phyloP scores from a whole-genome alignment of 2,888 invertebrate genomes.

The Lissonota sp. region DNA sequence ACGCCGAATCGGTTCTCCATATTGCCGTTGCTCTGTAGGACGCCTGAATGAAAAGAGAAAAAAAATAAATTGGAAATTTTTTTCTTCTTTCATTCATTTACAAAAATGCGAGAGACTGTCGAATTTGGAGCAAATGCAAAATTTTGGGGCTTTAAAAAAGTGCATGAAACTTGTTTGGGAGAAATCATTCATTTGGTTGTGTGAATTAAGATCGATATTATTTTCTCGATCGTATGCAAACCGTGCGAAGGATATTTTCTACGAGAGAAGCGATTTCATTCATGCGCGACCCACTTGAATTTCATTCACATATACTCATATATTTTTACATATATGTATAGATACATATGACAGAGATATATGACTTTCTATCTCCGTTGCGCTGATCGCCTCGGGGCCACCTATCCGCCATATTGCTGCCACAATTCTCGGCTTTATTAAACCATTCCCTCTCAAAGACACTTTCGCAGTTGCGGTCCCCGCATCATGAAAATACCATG shows the following conservation, averaged over 20 bases:
- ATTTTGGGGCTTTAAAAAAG: no score
- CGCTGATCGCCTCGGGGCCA: conserved; percentile 39
- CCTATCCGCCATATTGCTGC: conserved; percentile 47
- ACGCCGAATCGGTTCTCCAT: conserved; percentile 68
- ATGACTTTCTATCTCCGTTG: conserved; percentile 72
- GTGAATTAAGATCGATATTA: background rate
- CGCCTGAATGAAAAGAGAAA: background rate
- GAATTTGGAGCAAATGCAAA: no score
- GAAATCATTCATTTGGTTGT: no score
- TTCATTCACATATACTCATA: conserved; percentile 73
- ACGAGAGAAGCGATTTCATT: conserved; percentile 73
- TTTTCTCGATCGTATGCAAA: background rate
- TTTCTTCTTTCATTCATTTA: no score
- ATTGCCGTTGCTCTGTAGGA: conserved; percentile 29
- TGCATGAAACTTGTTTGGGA: no score
- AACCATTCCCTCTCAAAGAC: conserved; percentile 26
- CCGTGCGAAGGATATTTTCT: background rate
- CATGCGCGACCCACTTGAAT: conserved; percentile 79
- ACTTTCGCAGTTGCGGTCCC: conserved; percentile 39
- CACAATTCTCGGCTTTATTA: conserved; percentile 40
- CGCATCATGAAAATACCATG: conserved; percentile 27
- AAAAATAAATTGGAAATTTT: background rate
- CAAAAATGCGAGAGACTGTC: no score
- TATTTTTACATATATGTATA: no score
- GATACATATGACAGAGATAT: no score